Conservation (phyloP, 1,140 invertebrate species). For the Drosophila bifasciata region DNA sequence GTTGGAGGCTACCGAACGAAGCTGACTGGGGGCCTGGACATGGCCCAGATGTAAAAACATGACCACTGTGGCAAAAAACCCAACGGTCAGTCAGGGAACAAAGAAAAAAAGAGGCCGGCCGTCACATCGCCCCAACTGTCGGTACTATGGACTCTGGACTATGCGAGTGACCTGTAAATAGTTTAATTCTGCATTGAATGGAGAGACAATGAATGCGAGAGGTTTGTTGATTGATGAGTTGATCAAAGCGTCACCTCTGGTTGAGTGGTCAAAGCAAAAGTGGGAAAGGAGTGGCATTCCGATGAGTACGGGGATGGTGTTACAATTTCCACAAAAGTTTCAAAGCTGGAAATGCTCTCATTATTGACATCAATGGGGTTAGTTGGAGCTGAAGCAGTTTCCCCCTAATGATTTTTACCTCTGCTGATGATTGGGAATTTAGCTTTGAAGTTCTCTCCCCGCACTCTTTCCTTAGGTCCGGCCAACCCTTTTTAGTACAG, state of each 20-base stretch:
- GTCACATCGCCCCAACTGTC: not conserved
- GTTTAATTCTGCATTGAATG: slow-evolving; percentile 15
- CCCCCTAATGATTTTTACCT: too few relatives aligned
- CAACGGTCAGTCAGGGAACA: slow-evolving; percentile 48
- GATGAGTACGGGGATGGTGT: too few relatives aligned
- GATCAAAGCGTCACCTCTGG: slow-evolving; percentile 39
- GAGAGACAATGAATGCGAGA: slow-evolving; percentile 2
- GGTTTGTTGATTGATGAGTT: slow-evolving; percentile 12
- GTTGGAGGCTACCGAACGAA: slow-evolving; percentile 62
- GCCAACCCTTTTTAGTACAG: slow-evolving; percentile 11
- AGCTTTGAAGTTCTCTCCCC: slow-evolving; percentile 1
- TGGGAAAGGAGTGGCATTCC: not conserved
- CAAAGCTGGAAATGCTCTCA: too few relatives aligned
- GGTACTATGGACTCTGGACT: slow-evolving; percentile 17
- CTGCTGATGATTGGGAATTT: too few relatives aligned
- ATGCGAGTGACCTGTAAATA: slow-evolving; percentile 42
- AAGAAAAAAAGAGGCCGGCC: slow-evolving; percentile 35
- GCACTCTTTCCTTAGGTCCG: not conserved
- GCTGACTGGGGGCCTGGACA: slow-evolving; percentile 67
- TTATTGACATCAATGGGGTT: too few relatives aligned
- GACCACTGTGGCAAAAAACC: slow-evolving; percentile 79
- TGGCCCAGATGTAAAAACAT: slow-evolving; percentile 81
- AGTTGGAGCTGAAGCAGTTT: too few relatives aligned
- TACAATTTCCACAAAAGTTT: too few relatives aligned
- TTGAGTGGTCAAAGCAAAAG: slow-evolving; percentile 23